Percentiles rank a stretch among this genome's conserved stretches.
These are phyloP conservation scores for Drosophila suzukii DNA, from an alignment of 1,140 invertebrate genomes.

Conservation along the genomic window DNA sequence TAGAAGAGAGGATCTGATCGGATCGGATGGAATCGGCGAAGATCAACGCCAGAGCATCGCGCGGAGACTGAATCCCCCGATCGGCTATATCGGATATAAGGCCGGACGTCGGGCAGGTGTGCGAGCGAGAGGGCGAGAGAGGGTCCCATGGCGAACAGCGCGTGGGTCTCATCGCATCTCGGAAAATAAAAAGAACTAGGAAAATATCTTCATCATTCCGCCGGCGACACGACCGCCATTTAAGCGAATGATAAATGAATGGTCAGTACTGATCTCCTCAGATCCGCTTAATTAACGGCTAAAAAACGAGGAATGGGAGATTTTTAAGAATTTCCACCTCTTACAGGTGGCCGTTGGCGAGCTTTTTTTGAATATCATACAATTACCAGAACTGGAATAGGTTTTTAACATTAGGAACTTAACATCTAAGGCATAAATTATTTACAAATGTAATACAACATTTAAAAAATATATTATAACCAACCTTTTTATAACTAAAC, in stretches of 20 bases:
- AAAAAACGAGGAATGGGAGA: constrained; percentile 1
- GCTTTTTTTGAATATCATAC: constrained; percentile 11
- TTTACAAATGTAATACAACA: too few relatives aligned
- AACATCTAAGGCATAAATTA: too few relatives aligned
- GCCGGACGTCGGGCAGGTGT: constrained; percentile 22
- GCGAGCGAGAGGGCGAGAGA: not conserved
- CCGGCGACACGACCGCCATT: constrained; percentile 38
- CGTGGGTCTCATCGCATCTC: constrained; percentile 19
- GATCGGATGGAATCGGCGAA: constrained; percentile 39
- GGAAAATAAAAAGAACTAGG: not conserved
- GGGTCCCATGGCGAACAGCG: constrained; percentile 1
- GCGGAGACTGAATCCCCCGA: constrained; percentile 65
- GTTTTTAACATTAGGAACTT: not conserved
- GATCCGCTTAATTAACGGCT: constrained; percentile 21
- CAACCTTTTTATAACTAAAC: too few relatives aligned
- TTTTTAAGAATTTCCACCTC: not conserved
- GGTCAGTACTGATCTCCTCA: constrained; percentile 28
- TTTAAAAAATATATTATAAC: too few relatives aligned
- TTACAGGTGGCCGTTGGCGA: constrained; percentile 34
- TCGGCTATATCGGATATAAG: constrained; percentile 10
- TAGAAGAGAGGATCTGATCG: constrained; percentile 39
- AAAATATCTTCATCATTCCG: not conserved
- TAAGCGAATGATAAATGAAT: constrained; percentile 64
- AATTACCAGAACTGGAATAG: too few relatives aligned
- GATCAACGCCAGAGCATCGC: constrained; percentile 78